Evolutionary conservation across 2,113 vertebrate species (phyloP).

Genomic region (Paramisgurnus dabryanus): DNA sequence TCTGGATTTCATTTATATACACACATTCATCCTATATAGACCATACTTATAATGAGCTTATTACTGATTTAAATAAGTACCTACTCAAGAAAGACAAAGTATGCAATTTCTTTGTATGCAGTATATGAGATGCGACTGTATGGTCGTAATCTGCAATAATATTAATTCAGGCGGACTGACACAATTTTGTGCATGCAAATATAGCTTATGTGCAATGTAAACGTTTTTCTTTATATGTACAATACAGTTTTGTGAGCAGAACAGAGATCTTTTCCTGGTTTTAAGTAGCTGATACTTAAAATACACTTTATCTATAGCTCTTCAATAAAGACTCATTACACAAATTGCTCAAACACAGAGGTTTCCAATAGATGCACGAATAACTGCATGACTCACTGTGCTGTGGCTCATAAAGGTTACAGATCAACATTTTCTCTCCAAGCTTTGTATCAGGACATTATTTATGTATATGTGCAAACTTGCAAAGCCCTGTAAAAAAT

Average conservation of each 20-base stretch:
- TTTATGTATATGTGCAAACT: conserved; percentile 3
- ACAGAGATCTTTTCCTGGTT: no score
- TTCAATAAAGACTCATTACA: conserved; percentile 30
- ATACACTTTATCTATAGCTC: conserved; percentile 18
- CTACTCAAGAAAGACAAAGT: no score
- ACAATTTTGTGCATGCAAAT: no score
- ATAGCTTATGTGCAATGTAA: not conserved
- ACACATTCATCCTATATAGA: no score
- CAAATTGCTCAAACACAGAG: conserved; percentile 47
- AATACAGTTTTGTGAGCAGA: no score
- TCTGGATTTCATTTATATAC: no score
- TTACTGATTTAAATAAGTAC: no score
- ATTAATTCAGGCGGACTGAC: no score
- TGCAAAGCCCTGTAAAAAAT: not conserved
- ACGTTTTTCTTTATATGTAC: conserved; percentile 4
- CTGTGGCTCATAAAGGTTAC: conserved; percentile 17
- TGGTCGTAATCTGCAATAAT: no score
- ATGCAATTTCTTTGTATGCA: no score
- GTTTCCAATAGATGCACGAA: not conserved
- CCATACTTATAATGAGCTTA: no score
- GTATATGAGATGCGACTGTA: no score
- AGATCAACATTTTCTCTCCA: conserved; percentile 27
- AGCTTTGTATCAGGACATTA: conserved; percentile 12
- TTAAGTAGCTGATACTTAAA: conserved; percentile 37
- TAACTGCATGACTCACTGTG: conserved; percentile 34